A percentile compares a stretch with the other conserved stretches of the same genome.
These are phyloP conservation scores for Mesoligia furuncula DNA, from an alignment of 2,888 invertebrate genomes.

Conservation along the genomic window DNA sequence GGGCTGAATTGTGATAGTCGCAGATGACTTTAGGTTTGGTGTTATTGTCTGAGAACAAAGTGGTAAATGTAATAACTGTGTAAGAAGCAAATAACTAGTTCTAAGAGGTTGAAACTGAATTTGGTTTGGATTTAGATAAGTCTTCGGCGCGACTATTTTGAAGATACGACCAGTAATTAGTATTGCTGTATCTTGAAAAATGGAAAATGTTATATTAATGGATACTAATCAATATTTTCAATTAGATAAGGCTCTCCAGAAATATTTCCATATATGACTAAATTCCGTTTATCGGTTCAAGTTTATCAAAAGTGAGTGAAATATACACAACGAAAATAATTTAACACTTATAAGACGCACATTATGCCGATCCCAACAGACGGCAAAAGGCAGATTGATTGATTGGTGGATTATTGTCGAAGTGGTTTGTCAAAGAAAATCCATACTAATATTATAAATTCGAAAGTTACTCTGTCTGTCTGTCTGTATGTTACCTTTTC, in stretches of 20 bases:
- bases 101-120: neutral
- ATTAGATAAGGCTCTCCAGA: neutral
- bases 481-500: too few species aligned
- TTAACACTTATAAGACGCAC: neutral
- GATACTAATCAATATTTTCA: neutral
- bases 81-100: neutral
- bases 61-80: neutral
- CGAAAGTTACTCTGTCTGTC: too few species aligned
- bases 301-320: neutral
- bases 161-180: neutral
- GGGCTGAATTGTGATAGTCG: conserved; percentile 85
- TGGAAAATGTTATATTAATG: neutral
- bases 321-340: neutral
- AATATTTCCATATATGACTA: neutral
- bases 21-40: conserved; percentile 83
- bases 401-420: neutral
- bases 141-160: neutral
- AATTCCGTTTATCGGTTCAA: neutral
- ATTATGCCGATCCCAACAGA: neutral
- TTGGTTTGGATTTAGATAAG: neutral
- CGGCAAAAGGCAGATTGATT: neutral
- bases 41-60: conserved; percentile 68
- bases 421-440: neutral
- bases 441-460: too few species aligned
- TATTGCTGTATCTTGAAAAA: neutral